A percentile compares a stretch with the other conserved stretches of the same genome.
These are phyloP conservation scores for Cetonia aurata DNA, from an alignment of 2,888 invertebrate species.

Conservation along the genomic window DNA sequence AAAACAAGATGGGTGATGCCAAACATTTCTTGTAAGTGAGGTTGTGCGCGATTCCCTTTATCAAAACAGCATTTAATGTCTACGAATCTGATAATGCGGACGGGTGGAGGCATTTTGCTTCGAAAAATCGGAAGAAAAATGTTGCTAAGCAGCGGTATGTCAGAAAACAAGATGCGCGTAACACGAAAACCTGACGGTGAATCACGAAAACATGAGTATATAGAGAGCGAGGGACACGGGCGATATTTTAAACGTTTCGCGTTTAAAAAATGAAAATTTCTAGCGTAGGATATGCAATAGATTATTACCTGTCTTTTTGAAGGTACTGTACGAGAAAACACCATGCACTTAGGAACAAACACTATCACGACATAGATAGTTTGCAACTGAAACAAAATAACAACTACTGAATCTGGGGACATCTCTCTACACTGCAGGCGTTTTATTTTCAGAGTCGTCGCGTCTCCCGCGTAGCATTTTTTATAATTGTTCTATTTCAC, in stretches of 20 bases:
- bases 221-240: constrained; percentile 12
- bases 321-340: neutral
- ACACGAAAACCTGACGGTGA: constrained; percentile 42
- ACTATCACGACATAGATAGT: constrained; percentile 56
- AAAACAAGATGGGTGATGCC: constrained; percentile 59
- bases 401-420: constrained; percentile 64
- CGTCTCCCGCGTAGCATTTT: constrained; percentile 64
- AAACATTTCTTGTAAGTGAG: constrained; percentile 55
- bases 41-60: constrained; percentile 4
- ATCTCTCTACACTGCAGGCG: constrained; percentile 62
- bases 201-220: constrained; percentile 53
- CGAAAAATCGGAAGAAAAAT: neutral
- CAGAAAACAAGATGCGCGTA: constrained; percentile 23
- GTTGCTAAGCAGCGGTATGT: neutral
- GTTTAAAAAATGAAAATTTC: constrained; percentile 29
- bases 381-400: constrained; percentile 60
- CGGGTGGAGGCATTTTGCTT: neutral
- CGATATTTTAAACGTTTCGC: constrained; percentile 40
- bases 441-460: constrained; percentile 65
- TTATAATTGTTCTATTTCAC: constrained; percentile 57
- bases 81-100: neutral
- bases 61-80: neutral
- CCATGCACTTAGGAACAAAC: constrained; percentile 52
- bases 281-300: neutral
- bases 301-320: constrained; percentile 1